Evolutionary conservation across 2,797 vertebrate genomes (phyloP), one percentile per base, ranked within the genome.

Genomic region (Hephaestus fuliginosus): DNA sequence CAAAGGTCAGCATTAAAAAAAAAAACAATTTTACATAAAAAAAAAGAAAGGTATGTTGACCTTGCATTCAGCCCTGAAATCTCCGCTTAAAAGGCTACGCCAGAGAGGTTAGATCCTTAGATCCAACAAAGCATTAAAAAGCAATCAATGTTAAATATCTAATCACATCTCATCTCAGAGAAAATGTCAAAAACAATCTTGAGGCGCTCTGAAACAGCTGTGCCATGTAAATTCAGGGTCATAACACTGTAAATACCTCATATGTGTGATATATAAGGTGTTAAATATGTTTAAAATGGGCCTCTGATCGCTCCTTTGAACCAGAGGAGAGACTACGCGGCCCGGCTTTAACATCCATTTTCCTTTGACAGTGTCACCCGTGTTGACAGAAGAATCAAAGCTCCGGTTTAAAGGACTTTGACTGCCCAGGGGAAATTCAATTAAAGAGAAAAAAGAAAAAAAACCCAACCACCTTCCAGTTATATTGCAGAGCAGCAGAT

Each of bases 331-430:
- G 44, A 57, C 52, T 8, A 41, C 71, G 53, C 18, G 0, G 61
- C 10, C 53, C 18, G 2, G 53, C 77, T 76, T 74, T 81, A 62
- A 80, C 49, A 14, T 25, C 44, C 65, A 17, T 58, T 79, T 77
- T 39, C 25, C 71, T 83, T 76, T 78, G 70, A 78, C 76, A 60
- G 25, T 41, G 58, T 80, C 74, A 64, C 58, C 69, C 22, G 3
- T 78, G 78, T 80, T 80, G 83, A 87, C 70, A 58, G 62, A 64
- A 36, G 80, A 86, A 85, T 85, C 82, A 83, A 74, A 89, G 41
- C 39, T 52, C 11, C 8, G 57, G 33, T 81, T 77, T 73, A 66
- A 85, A 84, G 67, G 55, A 74, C 57, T 76, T 39, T 17, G n/a
- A 30, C 39, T 44, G 63, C 69, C 61, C 64, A 5, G 41, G 65